Conservation (phyloP, 1,140 invertebrate genomes). For the Sycobia sp. region DNA sequence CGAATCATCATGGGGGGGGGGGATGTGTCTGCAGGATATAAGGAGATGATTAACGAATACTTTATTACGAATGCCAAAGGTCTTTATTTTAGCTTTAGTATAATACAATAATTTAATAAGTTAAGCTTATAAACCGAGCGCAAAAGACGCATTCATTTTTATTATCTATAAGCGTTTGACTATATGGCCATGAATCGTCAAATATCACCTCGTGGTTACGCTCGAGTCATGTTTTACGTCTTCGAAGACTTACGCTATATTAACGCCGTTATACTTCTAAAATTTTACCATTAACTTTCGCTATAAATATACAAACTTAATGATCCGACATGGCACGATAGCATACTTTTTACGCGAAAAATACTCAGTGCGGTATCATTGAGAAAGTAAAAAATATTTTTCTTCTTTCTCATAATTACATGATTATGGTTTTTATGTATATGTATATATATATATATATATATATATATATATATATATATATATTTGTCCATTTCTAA, state of each 20-base stretch:
- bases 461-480: too few species aligned
- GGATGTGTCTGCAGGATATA: too few species aligned
- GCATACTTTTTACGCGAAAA: slow-evolving; percentile 1
- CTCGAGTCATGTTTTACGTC: not conserved
- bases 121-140: slow-evolving; percentile 19
- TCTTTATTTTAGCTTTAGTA: slow-evolving; percentile 42
- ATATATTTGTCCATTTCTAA: too few species aligned
- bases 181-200: not conserved
- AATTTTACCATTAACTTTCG: not conserved
- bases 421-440: too few species aligned
- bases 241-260: too few species aligned
- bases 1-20: too few species aligned
- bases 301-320: slow-evolving; percentile 11
- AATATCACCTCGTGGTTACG: too few species aligned
- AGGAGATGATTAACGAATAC: too few species aligned
- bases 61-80: slow-evolving; percentile 14
- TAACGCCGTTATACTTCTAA: not conserved
- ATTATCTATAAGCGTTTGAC: not conserved
- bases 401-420: not conserved
- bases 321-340: slow-evolving; percentile 11
- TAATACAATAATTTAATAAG: slow-evolving; percentile 40
- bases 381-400: not conserved
- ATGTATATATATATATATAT: too few species aligned
- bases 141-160: not conserved
- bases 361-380: not conserved